These are phyloP conservation scores for Diplodus sargus DNA, from an alignment of 2,797 vertebrate species.

Conservation along the genomic window DNA sequence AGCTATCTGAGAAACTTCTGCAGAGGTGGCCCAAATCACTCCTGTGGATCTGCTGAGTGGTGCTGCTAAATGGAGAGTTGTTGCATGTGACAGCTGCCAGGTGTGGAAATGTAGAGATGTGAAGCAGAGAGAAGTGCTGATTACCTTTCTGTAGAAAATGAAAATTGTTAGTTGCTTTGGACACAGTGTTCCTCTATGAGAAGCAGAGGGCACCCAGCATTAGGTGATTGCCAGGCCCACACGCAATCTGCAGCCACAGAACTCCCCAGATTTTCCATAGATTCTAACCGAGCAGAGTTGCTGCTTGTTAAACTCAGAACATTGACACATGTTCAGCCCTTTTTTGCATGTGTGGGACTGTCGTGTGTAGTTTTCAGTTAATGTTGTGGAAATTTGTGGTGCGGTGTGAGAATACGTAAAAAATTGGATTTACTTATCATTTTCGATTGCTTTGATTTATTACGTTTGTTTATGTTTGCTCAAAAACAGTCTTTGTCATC, in stretches of 20 bases:
- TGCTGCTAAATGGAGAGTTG: not conserved
- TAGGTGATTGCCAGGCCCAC: not conserved
- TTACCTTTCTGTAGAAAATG: not conserved
- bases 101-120: conserved; percentile 1
- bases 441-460: too few species aligned
- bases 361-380: too few species aligned
- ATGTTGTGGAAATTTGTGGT: too few species aligned
- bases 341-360: too few species aligned
- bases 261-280: too few species aligned
- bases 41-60: conserved; percentile 17
- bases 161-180: not conserved
- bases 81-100: not conserved
- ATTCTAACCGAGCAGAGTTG: too few species aligned
- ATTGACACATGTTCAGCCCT: too few species aligned
- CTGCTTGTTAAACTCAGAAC: too few species aligned
- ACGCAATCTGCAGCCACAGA: too few species aligned
- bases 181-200: not conserved
- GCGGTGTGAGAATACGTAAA: too few species aligned
- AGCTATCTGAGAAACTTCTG: conserved; percentile 20
- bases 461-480: not conserved
- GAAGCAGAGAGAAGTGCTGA: not conserved
- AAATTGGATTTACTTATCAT: too few species aligned
- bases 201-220: not conserved
- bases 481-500: too few species aligned
- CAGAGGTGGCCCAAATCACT: conserved; percentile 13